Evolutionary conservation across 2,888 invertebrate species (phyloP).

Genomic region (Anthophora plumipes): DNA sequence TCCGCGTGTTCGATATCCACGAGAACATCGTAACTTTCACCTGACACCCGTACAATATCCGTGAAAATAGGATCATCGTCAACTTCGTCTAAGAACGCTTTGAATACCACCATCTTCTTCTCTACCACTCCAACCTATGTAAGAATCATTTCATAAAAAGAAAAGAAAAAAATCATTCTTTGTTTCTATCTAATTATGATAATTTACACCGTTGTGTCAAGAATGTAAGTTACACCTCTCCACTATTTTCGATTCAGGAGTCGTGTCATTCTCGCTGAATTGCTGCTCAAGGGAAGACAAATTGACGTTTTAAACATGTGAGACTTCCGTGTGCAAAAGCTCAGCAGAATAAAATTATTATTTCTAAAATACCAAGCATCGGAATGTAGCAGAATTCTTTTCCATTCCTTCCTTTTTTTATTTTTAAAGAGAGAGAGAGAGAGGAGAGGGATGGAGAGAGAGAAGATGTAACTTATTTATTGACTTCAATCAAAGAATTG

Average conservation of each 20-base stretch:
- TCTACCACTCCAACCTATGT: slow-evolving; percentile 39
- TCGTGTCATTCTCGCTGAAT: background rate
- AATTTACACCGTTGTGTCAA: background rate
- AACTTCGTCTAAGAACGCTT: slow-evolving; percentile 84
- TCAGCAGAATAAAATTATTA: too few relatives aligned
- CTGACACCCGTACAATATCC: slow-evolving; percentile 85
- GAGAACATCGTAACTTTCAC: slow-evolving; percentile 87
- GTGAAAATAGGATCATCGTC: slow-evolving; percentile 84
- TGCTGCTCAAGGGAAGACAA: too few relatives aligned
- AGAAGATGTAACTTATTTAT: background rate
- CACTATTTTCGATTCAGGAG: background rate
- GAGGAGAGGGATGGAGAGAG: background rate
- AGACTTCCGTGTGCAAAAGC: too few relatives aligned
- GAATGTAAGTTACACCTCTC: too few relatives aligned
- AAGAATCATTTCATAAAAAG: background rate
- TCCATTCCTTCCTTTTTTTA: background rate
- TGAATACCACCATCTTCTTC: slow-evolving; percentile 56
- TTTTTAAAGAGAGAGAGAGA: background rate
- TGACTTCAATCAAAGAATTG: background rate
- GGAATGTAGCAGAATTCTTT: too few relatives aligned
- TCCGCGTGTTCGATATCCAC: slow-evolving; percentile 86
- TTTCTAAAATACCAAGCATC: too few relatives aligned
- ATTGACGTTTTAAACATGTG: too few relatives aligned
- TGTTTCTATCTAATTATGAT: background rate
- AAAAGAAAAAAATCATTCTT: background rate